phyloP scores from a whole-genome alignment of 2,888 invertebrate genomes.

The Torymus auratus region DNA sequence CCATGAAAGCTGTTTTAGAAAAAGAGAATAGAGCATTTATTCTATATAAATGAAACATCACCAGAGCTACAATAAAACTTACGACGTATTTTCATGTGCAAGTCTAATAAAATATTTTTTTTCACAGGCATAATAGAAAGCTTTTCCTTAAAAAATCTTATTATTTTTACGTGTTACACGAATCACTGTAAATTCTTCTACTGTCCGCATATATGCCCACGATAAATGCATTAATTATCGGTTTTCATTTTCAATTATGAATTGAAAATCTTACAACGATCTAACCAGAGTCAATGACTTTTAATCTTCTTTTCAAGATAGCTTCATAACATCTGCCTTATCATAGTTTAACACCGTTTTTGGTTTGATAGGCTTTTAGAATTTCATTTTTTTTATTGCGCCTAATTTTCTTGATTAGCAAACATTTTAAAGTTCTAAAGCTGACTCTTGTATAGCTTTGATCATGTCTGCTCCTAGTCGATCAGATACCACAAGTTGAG shows the following conservation, averaged over 20 bases:
- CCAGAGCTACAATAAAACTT: no score
- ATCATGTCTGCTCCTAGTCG: slow-evolving; percentile 83
- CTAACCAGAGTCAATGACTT: slow-evolving; percentile 29
- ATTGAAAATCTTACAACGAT: slow-evolving; percentile 17
- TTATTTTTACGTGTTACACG: slow-evolving; percentile 16
- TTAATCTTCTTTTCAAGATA: not conserved
- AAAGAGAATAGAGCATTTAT: no score
- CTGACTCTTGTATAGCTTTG: slow-evolving; percentile 60
- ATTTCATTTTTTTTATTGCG: slow-evolving; percentile 33
- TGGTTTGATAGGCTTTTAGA: slow-evolving; percentile 19
- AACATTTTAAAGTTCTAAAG: slow-evolving; percentile 54
- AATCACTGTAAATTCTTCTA: slow-evolving; percentile 30
- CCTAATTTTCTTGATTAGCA: slow-evolving; percentile 5
- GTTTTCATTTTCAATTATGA: slow-evolving; percentile 35
- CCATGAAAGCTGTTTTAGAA: no score
- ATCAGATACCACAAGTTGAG: slow-evolving; percentile 89
- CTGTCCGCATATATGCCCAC: slow-evolving; percentile 9
- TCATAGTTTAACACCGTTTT: slow-evolving; percentile 1
- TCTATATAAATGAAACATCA: no score
- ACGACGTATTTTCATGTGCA: no score
- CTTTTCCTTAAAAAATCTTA: slow-evolving; percentile 36
- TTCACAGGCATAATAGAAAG: not conserved
- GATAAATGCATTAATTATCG: slow-evolving; percentile 41
- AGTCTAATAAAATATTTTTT: no score
- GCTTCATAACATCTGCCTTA: slow-evolving; percentile 3